Evolutionary conservation across 2,888 invertebrate genomes (phyloP).

Genomic region (Podotricha telesiphe): DNA sequence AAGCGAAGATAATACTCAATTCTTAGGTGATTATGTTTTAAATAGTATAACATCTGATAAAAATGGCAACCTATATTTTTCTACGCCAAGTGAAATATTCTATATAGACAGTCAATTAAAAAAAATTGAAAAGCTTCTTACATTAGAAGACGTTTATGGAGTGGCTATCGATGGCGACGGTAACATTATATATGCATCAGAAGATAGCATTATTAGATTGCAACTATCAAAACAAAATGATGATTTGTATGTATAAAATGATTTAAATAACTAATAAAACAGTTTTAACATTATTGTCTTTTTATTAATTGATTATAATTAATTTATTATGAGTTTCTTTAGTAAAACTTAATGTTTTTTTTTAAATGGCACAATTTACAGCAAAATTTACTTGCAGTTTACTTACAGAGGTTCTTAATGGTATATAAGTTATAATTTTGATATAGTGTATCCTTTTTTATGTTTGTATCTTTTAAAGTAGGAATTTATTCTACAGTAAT

Average conservation of each 20-base stretch:
- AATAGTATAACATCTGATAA: conserved; percentile 49
- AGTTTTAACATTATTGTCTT: background rate
- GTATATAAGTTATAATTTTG: no score
- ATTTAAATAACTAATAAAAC: background rate
- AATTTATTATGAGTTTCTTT: no score
- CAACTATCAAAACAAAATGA: conserved; percentile 37
- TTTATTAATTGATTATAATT: background rate
- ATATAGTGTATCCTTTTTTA: no score
- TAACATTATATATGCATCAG: conserved; percentile 46
- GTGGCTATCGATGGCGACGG: conserved; percentile 48
- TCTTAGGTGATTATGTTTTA: conserved; percentile 47
- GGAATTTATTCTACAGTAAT: no score
- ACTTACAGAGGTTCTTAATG: no score
- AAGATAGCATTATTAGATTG: conserved; percentile 44
- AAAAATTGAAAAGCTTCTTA: conserved; percentile 40
- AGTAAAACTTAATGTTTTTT: no score
- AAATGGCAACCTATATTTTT: conserved; percentile 51
- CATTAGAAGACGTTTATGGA: conserved; percentile 44
- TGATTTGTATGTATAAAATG: no score
- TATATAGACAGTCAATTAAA: conserved; percentile 43
- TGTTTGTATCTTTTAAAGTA: no score
- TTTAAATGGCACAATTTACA: no score
- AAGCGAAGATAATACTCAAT: conserved; percentile 27
- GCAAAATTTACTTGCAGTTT: no score
- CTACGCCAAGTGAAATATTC: conserved; percentile 49